These are phyloP conservation scores for Hyalella azteca DNA, from an alignment of 2,888 invertebrate species.

Conservation along the genomic window DNA sequence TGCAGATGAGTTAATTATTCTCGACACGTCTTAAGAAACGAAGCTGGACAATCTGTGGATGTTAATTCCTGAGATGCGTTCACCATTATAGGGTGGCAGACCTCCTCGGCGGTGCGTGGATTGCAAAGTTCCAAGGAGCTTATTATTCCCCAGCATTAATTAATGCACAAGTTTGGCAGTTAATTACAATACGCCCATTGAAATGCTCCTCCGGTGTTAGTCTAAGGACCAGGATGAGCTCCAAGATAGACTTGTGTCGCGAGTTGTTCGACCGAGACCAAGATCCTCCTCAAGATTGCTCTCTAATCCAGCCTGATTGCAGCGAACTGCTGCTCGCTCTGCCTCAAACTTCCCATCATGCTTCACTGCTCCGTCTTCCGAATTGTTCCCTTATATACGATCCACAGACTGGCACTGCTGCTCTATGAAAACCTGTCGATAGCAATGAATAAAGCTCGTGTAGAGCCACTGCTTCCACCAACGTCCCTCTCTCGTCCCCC, in stretches of 20 bases:
- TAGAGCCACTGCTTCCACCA: too few relatives aligned
- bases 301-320: constrained; percentile 25
- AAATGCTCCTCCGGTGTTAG: constrained; percentile 32
- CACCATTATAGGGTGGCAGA: neutral
- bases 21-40: neutral
- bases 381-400: constrained; percentile 26
- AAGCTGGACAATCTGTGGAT: constrained; percentile 10
- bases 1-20: constrained; percentile 36
- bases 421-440: constrained; percentile 7
- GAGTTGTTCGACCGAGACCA: constrained; percentile 31
- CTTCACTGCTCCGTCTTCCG: constrained; percentile 10
- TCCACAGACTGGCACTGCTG: neutral
- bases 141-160: constrained; percentile 32
- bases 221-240: constrained; percentile 30
- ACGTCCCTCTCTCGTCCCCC: too few relatives aligned
- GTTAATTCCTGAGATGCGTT: neutral
- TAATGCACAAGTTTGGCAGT: constrained; percentile 36
- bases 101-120: neutral
- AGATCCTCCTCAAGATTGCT: constrained; percentile 36
- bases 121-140: constrained; percentile 15
- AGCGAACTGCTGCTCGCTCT: constrained; percentile 4
- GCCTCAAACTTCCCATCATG: constrained; percentile 18
- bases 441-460: constrained; percentile 3
- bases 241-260: constrained; percentile 35
- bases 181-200: constrained; percentile 30